Evolutionary conservation across 2,113 vertebrate species (phyloP).

Genomic region (Macrotis lagotis): DNA sequence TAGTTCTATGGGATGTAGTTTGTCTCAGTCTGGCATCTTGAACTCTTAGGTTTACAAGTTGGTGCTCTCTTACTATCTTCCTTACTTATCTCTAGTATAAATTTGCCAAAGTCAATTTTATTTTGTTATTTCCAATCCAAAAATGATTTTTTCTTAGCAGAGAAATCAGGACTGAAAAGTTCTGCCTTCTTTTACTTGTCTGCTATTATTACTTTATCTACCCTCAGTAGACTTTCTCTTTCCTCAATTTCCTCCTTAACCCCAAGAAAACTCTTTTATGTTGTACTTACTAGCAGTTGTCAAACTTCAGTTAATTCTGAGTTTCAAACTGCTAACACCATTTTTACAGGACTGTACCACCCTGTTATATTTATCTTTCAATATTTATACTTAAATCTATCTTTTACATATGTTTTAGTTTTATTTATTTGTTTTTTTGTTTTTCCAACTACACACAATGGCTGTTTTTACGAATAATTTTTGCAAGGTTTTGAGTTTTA

Average conservation of each 20-base stretch:
- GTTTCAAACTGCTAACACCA: not conserved
- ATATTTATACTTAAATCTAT: not conserved
- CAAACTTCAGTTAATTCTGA: not conserved
- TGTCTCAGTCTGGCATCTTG: not conserved
- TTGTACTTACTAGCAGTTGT: not conserved
- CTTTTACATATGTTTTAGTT: not conserved
- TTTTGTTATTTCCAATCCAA: not conserved
- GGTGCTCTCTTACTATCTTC: conserved; percentile 16
- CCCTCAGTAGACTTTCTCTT: not conserved
- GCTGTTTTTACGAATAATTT: no score
- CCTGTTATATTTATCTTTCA: not conserved
- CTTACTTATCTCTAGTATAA: not conserved
- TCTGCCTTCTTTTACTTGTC: not conserved
- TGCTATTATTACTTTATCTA: not conserved
- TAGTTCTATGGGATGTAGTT: not conserved
- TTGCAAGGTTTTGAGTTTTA: no score
- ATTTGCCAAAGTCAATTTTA: not conserved
- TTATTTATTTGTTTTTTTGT: no score
- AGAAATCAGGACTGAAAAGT: conserved; percentile 1
- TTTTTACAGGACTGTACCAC: not conserved
- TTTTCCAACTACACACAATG: no score
- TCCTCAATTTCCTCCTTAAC: not conserved
- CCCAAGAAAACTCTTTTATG: not conserved
- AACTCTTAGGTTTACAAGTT: not conserved
- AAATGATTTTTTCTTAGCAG: conserved; percentile 27